Percentiles rank a stretch among this genome's conserved stretches.
Evolutionary conservation across 2,113 vertebrate species (phyloP).

Genomic region (Girardinichthys multiradiatus): DNA sequence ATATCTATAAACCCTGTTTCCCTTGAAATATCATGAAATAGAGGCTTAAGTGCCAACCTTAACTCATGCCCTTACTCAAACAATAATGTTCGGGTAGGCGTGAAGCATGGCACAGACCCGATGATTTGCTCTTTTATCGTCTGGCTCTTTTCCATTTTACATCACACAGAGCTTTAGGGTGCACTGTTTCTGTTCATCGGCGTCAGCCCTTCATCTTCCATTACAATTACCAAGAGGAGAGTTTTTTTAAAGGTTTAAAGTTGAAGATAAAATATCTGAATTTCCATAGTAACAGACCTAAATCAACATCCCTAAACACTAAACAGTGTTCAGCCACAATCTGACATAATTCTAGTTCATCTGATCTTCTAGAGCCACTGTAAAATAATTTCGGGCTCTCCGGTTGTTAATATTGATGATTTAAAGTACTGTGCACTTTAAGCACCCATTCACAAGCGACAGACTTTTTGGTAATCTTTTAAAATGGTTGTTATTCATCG

Average conservation of each 20-base stretch:
- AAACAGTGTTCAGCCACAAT: not conserved
- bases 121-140: no score
- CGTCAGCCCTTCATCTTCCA: not conserved
- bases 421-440: not conserved
- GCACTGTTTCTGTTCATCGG: not conserved
- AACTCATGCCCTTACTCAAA: not conserved
- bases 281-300: not conserved
- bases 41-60: not conserved
- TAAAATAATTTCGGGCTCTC: not conserved
- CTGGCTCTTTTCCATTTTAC: no score
- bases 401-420: not conserved
- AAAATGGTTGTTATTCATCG: not conserved
- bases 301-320: not conserved
- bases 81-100: not conserved
- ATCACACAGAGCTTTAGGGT: no score
- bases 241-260: not conserved
- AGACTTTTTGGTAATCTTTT: not conserved
- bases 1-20: not conserved
- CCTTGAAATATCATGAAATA: no score
- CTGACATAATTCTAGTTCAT: not conserved
- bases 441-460: not conserved
- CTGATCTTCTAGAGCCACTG: not conserved
- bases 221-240: not conserved
- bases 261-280: not conserved
- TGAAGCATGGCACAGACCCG: not conserved